Base-by-base conservation (phyloP, 2,888 invertebrate species). In the Netelia fuscicornis region DNA sequence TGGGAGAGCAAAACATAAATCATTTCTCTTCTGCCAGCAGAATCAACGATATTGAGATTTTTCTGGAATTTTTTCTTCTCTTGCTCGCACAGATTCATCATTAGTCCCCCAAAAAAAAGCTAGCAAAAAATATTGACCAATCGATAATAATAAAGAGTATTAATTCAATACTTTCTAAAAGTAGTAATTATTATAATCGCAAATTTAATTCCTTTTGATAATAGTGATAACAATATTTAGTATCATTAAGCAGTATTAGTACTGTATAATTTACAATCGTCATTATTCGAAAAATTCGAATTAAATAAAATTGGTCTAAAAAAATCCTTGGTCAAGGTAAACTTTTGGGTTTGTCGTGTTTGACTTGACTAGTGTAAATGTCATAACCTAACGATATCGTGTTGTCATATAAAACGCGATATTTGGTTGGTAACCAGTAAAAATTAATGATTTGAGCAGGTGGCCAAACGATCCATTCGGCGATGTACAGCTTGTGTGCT, bases 381-480 rank as follows among this genome's bases (percentile, higher is more conserved):
- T 98, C 98, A 94, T 97, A 98, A 0, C 97, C 97, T 89, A 98
- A 95, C 52, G 98, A 98, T 90, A 98, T 96, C 0, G 95, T 95
- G 92, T 97, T 98, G 92, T 98, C 98, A 94, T 98, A 99, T 10
- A 98, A 94, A 44, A 99, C 97, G 91, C 98, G 95, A 93, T 96
- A 98, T 89, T 95, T 96, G 9, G 97, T 96, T 10, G 98, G 97
- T 87, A 99, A 93, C 91, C 97, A 96, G 93, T 97, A 98, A 94
- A 99, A 99, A 93, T 98, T 99, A n/a, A 99, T 94, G 60, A 98
- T 94, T 93, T 99, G 98, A 0, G 98, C 98, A 6, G 97, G 97
- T 0, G 98, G 98, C 98, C 98, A 98, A 37, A 98, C 96, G 6
- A 97, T 92, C 97, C 98, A 98, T 93, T 99, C 98, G 0, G 98